Conservation (phyloP, 1,140 invertebrate genomes). For the Drosophila chauvacae region DNA sequence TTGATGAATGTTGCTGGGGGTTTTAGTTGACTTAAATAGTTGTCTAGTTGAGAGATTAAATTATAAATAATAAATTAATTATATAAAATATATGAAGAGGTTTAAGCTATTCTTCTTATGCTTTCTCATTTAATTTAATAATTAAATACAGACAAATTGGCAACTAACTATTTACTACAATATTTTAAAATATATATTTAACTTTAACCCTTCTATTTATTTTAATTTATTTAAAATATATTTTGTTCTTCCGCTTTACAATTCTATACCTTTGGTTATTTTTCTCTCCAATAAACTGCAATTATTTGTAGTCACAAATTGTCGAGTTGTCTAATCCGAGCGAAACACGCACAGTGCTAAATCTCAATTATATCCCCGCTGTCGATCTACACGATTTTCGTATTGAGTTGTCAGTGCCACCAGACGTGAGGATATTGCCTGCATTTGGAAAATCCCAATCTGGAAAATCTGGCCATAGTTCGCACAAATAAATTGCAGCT, state of each 20-base stretch:
- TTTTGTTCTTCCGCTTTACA: background rate
- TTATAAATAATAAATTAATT: background rate
- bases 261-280: background rate
- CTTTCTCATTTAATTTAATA: no score
- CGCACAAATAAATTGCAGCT: constrained; percentile 32
- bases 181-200: background rate
- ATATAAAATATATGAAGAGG: background rate
- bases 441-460: constrained; percentile 20
- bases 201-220: background rate
- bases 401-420: constrained; percentile 42
- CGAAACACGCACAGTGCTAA: constrained; percentile 20
- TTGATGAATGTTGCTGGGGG: background rate
- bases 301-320: constrained; percentile 30
- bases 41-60: background rate
- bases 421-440: constrained; percentile 28
- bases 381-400: constrained; percentile 36
- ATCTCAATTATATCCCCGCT: constrained; percentile 31
- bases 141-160: no score
- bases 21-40: background rate
- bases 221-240: background rate
- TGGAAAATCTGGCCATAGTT: constrained; percentile 29
- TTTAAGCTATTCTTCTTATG: background rate
- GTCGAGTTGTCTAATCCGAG: constrained; percentile 19
- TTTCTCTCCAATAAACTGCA: constrained; percentile 12
- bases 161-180: no score